Evolutionary conservation across 1,140 invertebrate species (phyloP), one percentile per base, ranked within the genome.

Genomic region (Heliconius hermathena): DNA sequence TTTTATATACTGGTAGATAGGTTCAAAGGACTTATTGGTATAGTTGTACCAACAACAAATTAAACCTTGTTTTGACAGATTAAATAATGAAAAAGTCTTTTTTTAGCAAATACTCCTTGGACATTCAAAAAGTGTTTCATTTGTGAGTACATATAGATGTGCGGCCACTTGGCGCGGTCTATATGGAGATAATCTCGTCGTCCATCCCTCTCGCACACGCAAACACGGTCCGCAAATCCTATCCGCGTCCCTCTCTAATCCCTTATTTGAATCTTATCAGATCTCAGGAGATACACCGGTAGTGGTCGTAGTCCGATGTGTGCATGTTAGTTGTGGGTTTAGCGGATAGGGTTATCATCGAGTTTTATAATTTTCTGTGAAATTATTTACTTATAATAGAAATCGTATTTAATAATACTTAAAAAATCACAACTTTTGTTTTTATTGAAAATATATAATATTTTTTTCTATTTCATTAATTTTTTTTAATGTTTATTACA

Each of bases 241-340:
- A 88, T 83, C 74, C 74, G 73, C 86, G 83, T 94, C 94, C 87
- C 90, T 70, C 88, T 94, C 93, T 95, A 95, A 95, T 95, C 94
- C 94, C 94, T 95, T 95, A 95, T 95, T 95, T 95, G 94, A 95
- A 95, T 95, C 94, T 95, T 94, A 95, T 95, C 94, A 95, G 94
- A 95, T 95, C 93, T 91, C 90, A 89, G 86, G 89, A 93, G 90
- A 91, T 90, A 90, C 88, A 92, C 88, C 91, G 90, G 90, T 88
- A 91, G 89, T 88, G 87, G 88, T 89, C 86, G 88, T 84, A 82
- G 85, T 88, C 85, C 88, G 85, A 87, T 90, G 89, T 88, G 87
- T 89, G 88, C 85, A 89, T 89, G 90, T 92, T 85, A 90, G 84
- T 81, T 85, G 86, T 88, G 88, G 84, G 87, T 88, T 89, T 91